Base-by-base conservation (phyloP, 2,888 invertebrate genomes). In the Leptura quadrifasciata region DNA sequence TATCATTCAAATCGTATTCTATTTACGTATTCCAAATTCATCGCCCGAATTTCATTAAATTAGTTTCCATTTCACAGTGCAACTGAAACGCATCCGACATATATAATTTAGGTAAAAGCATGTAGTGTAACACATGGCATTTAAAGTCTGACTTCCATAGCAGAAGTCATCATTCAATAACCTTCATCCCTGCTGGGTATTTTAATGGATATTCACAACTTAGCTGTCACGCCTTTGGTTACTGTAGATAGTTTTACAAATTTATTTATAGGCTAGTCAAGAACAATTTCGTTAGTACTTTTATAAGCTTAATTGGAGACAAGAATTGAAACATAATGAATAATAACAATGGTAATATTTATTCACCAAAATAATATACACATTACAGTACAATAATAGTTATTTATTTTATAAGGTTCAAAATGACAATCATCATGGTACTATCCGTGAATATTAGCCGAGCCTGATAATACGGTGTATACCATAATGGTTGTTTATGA, bases 21-120 rank as follows among this genome's bases (percentile, higher is more conserved):
- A n/a, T 20, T 60, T 47, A 31, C 20, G n/a, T 24, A 71, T 71
- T 61, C 64, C 15, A 54, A 63, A 72, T 64, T 15, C 31, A 55
- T 63, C 10, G 52, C 31, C 64, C 24, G 72, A 21, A 64, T 72
- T 64, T 57, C 64, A 72, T 72, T 64, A 31, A 72, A 72, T 72
- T 64, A 72, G 55, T 72, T 39, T 72, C 20, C 17, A 54, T 64
- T 64, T 54, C 55, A 20, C 20, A 35, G 18, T 55, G 63, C 39
- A 57, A 58, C 64, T 72, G 35, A 27, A 72, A 72, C 64, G 27
- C 52, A 55, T 31, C 39, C 35, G 55, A 55, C 57, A 57, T 17
- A 64, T 55, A 55, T 63, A 39, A 35, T 55, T 39, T 39, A 63
- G 63, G 39, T 39, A 63, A 63, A 63, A 63, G 63, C 63, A 47